Base-by-base conservation (phyloP, 2,113 vertebrate species). In the Thymallus thymallus region DNA sequence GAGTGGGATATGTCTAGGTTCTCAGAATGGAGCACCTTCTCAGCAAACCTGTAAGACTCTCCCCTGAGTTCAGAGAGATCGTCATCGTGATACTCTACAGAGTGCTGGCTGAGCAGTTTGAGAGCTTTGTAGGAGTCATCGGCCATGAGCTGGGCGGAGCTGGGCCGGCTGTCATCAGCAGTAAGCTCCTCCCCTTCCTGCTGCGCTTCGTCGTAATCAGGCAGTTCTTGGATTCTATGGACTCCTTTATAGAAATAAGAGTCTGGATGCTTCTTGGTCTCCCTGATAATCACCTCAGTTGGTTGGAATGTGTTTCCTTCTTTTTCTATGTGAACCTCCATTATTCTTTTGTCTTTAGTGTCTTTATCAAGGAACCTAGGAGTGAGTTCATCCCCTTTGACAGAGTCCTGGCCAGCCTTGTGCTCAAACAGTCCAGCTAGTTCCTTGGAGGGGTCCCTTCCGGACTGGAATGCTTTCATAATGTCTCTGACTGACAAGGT, bases 11-110 rank as follows among this genome's bases (percentile, higher is more conserved):
- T 20, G 83, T 99, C 97, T 90, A 97, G 90, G 91, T 98, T 97
- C 87, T 99, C 97, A 84, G 98, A 99, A 80, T 94, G 97, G 76
- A 99, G 96, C 97, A 99, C 98, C 96, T 99, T 99, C 92, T 99
- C 98, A 76, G 98, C 98, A 96, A 98, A 99, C 89, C 93, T 95
- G 88, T 99, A 99, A 20, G 97, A 98, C 90, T 99, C 98, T 78
- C 97, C 97, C 92, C 97, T 95, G 85, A 98, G 91, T 88, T 99
- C 98, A 87, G 97, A 98, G 77, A 96, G 86, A 87, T 99, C 97
- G 88, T 99, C 97, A 51, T 99, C 98, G 92, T 96, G 96, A 88
- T 99, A n/a, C n/a, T n/a, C n/a, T n/a, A n/a, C n/a, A n/a, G n/a
- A n/a, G n/a, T n/a, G n/a, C n/a, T n/a, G n/a, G n/a, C n/a, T n/a